Conservation (phyloP, 2,797 vertebrate genomes). For the Sciurus carolinensis region DNA sequence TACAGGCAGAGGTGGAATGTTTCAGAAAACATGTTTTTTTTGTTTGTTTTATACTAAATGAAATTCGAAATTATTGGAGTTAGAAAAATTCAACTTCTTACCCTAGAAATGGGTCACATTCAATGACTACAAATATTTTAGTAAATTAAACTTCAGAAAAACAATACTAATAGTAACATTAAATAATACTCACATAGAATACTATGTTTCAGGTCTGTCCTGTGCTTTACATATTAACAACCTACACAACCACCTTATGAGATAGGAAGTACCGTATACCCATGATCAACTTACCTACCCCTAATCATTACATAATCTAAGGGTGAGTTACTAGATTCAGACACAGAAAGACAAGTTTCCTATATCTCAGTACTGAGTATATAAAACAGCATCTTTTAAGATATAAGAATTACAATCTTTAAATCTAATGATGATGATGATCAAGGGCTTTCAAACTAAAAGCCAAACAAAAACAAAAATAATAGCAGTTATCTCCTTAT, state of each 20-base stretch:
- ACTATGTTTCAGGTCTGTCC: background rate
- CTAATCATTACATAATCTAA: background rate
- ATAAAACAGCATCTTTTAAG: background rate
- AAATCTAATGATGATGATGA: conserved; percentile 5
- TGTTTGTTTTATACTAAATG: conserved; percentile 13
- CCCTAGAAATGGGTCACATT: conserved; percentile 1
- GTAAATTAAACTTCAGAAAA: conserved; percentile 52
- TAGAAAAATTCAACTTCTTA: conserved; percentile 58
- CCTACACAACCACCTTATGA: background rate
- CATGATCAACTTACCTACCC: background rate
- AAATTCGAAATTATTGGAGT: conserved; percentile 40
- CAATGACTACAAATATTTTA: conserved; percentile 9
- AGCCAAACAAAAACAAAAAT: conserved; percentile 21
- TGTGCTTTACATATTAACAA: conserved; percentile 3
- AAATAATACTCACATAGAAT: background rate
- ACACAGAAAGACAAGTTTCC: background rate
- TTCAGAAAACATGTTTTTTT: conserved; percentile 40
- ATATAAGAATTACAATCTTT: conserved; percentile 12
- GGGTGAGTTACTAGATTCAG: conserved; percentile 2
- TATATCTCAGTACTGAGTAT: background rate
- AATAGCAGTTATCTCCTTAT: background rate
- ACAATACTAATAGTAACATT: background rate
- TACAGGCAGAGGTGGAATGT: conserved; percentile 29
- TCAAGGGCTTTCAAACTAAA: conserved; percentile 48
- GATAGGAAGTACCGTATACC: background rate